Evolutionary conservation across 2,888 invertebrate species (phyloP), one percentile per base, ranked within the genome.

Genomic region (Dolichomitus sp.): DNA sequence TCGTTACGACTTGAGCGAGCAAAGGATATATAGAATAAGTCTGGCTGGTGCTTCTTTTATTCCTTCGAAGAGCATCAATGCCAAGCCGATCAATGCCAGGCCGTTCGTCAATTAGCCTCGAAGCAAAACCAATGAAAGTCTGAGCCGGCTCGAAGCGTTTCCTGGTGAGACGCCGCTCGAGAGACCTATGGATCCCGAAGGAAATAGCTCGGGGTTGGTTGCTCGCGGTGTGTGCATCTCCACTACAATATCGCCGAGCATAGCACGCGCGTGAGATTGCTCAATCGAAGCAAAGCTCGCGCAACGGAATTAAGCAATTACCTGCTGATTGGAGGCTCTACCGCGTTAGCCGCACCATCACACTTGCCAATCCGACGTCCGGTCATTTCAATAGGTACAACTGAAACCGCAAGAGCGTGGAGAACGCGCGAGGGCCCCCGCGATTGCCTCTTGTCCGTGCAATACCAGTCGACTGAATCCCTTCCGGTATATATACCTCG

Each of bases 261-360:
- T 48, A 27, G 61, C 48, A 63, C 79, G 81, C 84, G 76, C 80
- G 83, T 17, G 33, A n/a, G 61, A 48, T 3, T 17, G 17, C 61
- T n/a, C 61, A 37, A 61, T 61, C 37, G 61, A 11, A 37, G 61
- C 80, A 37, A 54, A 61, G 65, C 68, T 73, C 57, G 76, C 33
- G 85, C 86, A 86, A 85, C 88, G 90, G 90, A 92, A 92, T 90
- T 91, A 92, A 91, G 91, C 92, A 93, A 93, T 93, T 92, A 93
- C 89, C 90, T 88, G 89, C 90, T 92, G 93, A 93, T 93, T 92
- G 91, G 91, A 92, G 90, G 87, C 89, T 50, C 57, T 48, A 48
- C 69, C 52, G 76, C 87, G 90, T 91, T 91, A 90, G 87, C 89
- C 89, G 87, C 88, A 86, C 87, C 87, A 88, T 92, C 91, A 90